Evolutionary conservation across 2,888 invertebrate species (phyloP), one percentile per base, ranked within the genome.

Genomic region (Athalia circularis): DNA sequence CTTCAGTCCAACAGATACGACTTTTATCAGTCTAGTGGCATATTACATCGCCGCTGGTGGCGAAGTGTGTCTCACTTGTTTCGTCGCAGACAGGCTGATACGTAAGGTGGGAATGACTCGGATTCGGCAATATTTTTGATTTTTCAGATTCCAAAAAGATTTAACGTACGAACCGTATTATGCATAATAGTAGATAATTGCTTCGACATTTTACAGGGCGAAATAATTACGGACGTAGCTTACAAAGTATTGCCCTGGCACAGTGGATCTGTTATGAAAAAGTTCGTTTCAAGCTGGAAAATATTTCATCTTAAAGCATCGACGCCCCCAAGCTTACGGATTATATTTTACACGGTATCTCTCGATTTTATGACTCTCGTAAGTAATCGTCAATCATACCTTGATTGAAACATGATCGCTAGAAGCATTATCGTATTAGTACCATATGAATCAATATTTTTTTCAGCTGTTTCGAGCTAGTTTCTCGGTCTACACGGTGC

Each of bases 401-500:
- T 13, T 43, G 5, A 43, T 68, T 47, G 45, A 52, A 15, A 11
- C 5, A 54, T 43, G 5, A 11, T 61, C n/a, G 15, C 11, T 47
- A 47, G 13, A 45, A 59, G 13, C 4, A 15, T 50, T 3, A 13
- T 45, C 43, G 29, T 68, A 52, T 6, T 11, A 43, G 29, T 47
- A 13, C 3, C 15, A 29, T 43, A 7, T 4, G n/a, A 62, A 62
- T 29, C 2, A 29, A 50, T 48, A 11, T 29, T 6, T 62, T 68
- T 68, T 64, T 48, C 72, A 75, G 75, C n/a, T 75, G 50, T 5
- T 64, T 1, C 50, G 75, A 13, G 9, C 62, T 7, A 75, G 75
- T 64, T 61, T 75, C 50, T 75, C 75, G 4, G 61, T 62, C 75
- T 75, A 75, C 62, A 75, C 64, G 9, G 29, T 75, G 29, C 75